Base-by-base conservation (phyloP, 1,140 invertebrate genomes). In the Meloidogyne chitwoodi region DNA sequence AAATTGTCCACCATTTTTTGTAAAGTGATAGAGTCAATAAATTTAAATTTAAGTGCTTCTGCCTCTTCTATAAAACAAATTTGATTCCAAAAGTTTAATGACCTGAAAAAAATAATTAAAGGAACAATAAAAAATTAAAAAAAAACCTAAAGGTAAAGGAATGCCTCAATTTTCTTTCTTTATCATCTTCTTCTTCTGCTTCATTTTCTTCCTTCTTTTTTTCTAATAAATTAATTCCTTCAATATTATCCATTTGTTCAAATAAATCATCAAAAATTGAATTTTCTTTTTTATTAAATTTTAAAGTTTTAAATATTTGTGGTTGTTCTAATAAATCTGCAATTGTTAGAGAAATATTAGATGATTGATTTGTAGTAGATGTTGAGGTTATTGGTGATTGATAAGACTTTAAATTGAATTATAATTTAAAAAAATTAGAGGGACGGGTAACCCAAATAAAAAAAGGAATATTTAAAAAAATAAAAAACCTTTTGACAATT, bases 41-140 rank as follows among this genome's bases (percentile, higher is more conserved):
- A 85, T 67, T 64, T 62, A 68, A 86, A 81, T 44, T 86, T 83
- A n/a, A 83, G 69, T 11, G 83, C 79, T 2, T 64, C 41, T 26
- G 76, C 74, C 16, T 83, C 82, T 74, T 83, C 82, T 16, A 83
- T 72, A 41, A 74, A 56, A n/a, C 75, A 66, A 24, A 83, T 38
- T 31, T 72, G 48, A 16, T 27, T 41, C 82, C 82, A 83, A 12
- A 83, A 29, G 24, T 68, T n/a, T 8, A 80, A 14, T 4, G 68
- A 62, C 4, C 82, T 83, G 61, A 75, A 48, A 24, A 38, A 22
- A 74, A 41, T 44, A n/a, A n/a, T n/a, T n/a, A n/a, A n/a, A n/a
- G n/a, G n/a, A n/a, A n/a, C n/a, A n/a, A n/a, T n/a, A n/a, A n/a
- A n/a, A n/a, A n/a, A n/a, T n/a, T n/a, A n/a, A n/a, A n/a, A n/a